Conservation (phyloP, 2,888 invertebrate genomes). For the Tipula helvola region DNA sequence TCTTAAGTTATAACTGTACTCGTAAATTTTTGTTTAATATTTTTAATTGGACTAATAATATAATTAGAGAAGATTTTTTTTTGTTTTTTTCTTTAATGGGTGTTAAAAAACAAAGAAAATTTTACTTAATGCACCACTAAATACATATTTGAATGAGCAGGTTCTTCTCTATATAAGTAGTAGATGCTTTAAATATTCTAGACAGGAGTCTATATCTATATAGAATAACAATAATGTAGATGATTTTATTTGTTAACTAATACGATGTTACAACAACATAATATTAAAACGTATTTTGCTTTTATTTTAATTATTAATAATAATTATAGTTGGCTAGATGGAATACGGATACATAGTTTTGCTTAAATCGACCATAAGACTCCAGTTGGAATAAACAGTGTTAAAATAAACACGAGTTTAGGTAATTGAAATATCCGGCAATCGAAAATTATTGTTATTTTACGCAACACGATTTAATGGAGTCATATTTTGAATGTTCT, state of each 20-base stretch:
- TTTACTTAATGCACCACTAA: background rate
- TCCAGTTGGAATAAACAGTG: background rate
- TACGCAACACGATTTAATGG: no score
- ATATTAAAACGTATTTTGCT: background rate
- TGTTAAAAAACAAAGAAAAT: background rate
- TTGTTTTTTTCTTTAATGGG: no score
- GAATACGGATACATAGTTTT: background rate
- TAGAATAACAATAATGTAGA: background rate
- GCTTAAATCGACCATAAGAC: background rate
- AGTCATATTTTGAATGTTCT: no score
- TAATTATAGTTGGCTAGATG: background rate
- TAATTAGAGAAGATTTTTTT: background rate
- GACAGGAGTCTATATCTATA: background rate
- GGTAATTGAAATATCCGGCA: no score
- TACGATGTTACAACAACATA: background rate
- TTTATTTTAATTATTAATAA: background rate
- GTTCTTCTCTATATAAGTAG: background rate
- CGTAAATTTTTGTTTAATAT: background rate
- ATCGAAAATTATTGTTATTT: no score
- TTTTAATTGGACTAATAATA: background rate
- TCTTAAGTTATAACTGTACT: background rate
- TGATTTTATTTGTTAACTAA: background rate
- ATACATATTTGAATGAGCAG: background rate
- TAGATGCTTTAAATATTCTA: background rate
- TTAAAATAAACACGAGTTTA: no score